A percentile compares a stretch with the other conserved stretches of the same genome.
Evolutionary conservation across 2,113 vertebrate genomes (phyloP).

Genomic region (Ursus arctos): DNA sequence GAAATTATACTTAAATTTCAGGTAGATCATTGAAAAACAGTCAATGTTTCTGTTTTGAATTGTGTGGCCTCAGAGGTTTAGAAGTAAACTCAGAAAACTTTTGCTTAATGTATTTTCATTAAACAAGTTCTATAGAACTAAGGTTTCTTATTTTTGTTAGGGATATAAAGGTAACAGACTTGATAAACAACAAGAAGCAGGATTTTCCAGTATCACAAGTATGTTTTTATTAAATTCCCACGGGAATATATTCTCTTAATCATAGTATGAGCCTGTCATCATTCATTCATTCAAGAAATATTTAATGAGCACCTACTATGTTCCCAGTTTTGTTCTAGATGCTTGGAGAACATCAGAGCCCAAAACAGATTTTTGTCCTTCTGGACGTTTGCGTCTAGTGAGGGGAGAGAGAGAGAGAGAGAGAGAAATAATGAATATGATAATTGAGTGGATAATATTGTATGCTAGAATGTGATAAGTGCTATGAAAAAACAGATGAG

Average conservation of each 20-base stretch:
- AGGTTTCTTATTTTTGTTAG: not conserved
- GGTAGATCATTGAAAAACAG: not conserved
- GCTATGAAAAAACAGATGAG: not conserved
- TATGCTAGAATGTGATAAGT: not conserved
- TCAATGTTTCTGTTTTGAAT: not conserved
- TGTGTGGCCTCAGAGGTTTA: not conserved
- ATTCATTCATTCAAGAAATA: not conserved
- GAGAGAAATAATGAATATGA: not conserved
- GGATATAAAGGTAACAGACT: too few species aligned
- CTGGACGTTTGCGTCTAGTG: not conserved
- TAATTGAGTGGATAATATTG: not conserved
- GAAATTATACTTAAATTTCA: not conserved
- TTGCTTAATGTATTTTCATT: not conserved
- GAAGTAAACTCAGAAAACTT: not conserved
- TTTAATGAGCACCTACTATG: not conserved
- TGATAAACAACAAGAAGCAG: not conserved
- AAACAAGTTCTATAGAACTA: not conserved
- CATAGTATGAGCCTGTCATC: not conserved
- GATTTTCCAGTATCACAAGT: not conserved
- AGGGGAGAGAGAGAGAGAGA: not conserved
- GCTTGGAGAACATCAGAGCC: not conserved
- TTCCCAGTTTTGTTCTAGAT: not conserved
- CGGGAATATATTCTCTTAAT: not conserved
- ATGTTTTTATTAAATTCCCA: not conserved
- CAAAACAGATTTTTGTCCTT: not conserved